Evolutionary conservation across 2,888 invertebrate species (phyloP).

Genomic region (Pandemis corylana): DNA sequence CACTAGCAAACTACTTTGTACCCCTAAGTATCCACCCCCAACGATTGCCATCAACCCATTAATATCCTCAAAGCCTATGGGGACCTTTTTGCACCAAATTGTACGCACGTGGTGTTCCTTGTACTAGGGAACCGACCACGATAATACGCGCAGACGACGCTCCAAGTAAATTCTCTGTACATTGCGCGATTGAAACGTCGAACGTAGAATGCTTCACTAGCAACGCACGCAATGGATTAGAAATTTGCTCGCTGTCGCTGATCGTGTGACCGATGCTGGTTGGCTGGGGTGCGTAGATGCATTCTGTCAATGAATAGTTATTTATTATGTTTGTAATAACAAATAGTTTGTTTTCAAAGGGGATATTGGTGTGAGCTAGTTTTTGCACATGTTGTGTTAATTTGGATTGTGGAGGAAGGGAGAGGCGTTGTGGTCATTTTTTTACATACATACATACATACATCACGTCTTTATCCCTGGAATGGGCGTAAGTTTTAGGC

Average conservation of each 20-base stretch:
- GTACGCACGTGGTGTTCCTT: conserved; percentile 1
- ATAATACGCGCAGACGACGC: neutral
- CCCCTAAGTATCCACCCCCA: neutral
- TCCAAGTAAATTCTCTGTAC: neutral
- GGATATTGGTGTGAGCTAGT: conserved; percentile 9
- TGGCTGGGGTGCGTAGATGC: conserved; percentile 3
- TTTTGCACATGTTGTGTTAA: conserved; percentile 16
- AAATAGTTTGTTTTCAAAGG: conserved; percentile 16
- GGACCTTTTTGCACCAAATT: conserved; percentile 8
- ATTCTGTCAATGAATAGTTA: conserved; percentile 22
- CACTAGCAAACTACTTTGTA: too few species aligned
- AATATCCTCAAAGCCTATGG: neutral
- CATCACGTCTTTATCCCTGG: too few species aligned
- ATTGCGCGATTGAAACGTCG: neutral
- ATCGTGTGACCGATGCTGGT: neutral
- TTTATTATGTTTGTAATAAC: conserved; percentile 23
- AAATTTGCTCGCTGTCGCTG: neutral
- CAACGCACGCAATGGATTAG: neutral
- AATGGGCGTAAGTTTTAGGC: too few species aligned
- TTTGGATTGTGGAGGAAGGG: neutral
- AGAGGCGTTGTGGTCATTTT: neutral
- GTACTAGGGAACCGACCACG: neutral
- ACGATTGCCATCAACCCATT: neutral
- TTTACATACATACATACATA: too few species aligned
- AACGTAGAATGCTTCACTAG: too few species aligned